Conservation (phyloP, 2,797 vertebrate species). For the Vultur gryphus region DNA sequence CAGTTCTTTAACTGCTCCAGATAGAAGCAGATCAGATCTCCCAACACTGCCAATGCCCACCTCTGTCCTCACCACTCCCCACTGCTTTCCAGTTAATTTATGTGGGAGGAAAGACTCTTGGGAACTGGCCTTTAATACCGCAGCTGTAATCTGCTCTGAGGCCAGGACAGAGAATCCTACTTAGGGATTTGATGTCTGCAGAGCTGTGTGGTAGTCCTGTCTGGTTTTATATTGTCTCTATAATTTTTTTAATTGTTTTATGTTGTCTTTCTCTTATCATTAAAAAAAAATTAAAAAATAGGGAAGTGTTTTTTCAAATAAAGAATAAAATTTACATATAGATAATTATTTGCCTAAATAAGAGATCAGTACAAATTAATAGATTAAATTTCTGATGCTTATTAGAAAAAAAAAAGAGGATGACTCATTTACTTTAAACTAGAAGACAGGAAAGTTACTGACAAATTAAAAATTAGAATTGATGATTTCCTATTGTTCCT, state of each 20-base stretch:
- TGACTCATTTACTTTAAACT: not conserved
- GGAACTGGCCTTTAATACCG: not conserved
- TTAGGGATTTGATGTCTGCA: not conserved
- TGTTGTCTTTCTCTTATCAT: not conserved
- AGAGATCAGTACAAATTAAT: not conserved
- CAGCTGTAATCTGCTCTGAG: slow-evolving; percentile 26
- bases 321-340: not conserved
- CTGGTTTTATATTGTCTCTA: not conserved
- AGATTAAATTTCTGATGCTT: not conserved
- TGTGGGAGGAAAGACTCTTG: not conserved
- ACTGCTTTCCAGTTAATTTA: slow-evolving; percentile 13
- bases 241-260: not conserved
- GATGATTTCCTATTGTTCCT: not conserved
- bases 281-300: not conserved
- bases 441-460: not conserved
- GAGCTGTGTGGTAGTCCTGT: not conserved
- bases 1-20: not conserved
- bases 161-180: not conserved
- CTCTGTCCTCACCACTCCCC: not conserved
- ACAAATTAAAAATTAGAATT: not conserved
- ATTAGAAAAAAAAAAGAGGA: not conserved
- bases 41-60: not conserved
- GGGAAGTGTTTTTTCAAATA: not conserved
- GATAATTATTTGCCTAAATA: not conserved
- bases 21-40: not conserved